Conservation (phyloP, 2,113 vertebrate genomes). For the Nicator chloris region DNA sequence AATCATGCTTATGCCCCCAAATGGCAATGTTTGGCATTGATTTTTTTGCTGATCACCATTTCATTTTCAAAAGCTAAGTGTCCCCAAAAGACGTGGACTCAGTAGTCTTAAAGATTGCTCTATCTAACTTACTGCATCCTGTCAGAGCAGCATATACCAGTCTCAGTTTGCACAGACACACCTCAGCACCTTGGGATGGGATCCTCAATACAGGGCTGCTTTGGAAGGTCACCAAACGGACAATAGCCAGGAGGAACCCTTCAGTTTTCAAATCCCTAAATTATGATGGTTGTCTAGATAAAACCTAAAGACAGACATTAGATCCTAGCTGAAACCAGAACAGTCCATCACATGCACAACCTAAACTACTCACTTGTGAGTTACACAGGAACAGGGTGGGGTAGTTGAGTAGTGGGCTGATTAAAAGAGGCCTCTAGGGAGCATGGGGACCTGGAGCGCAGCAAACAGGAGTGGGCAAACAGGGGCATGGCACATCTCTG, state of each 20-base stretch:
- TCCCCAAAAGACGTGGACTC: not conserved
- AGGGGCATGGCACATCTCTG: too few relatives aligned
- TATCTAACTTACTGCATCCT: not conserved
- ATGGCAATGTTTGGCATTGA: not conserved
- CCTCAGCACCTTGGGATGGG: not conserved
- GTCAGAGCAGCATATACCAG: not conserved
- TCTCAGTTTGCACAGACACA: not conserved
- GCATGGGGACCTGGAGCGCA: too few relatives aligned
- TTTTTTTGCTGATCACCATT: not conserved
- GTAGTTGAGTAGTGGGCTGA: too few relatives aligned
- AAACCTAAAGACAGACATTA: not conserved
- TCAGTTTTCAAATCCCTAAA: not conserved
- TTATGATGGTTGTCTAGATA: not conserved
- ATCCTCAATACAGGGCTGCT: not conserved
- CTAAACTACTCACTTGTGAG: too few relatives aligned
- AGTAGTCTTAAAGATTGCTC: not conserved
- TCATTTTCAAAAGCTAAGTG: not conserved
- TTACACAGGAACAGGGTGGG: too few relatives aligned
- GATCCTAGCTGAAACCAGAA: not conserved
- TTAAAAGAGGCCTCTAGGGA: too few relatives aligned
- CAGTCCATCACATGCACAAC: not conserved
- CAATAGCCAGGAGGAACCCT: not conserved
- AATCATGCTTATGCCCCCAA: not conserved
- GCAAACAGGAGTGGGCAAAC: too few relatives aligned
- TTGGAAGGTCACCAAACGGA: not conserved